Evolutionary conservation across 2,113 vertebrate species (phyloP), one percentile per base, ranked within the genome.

Genomic region (Vidua chalybeata): DNA sequence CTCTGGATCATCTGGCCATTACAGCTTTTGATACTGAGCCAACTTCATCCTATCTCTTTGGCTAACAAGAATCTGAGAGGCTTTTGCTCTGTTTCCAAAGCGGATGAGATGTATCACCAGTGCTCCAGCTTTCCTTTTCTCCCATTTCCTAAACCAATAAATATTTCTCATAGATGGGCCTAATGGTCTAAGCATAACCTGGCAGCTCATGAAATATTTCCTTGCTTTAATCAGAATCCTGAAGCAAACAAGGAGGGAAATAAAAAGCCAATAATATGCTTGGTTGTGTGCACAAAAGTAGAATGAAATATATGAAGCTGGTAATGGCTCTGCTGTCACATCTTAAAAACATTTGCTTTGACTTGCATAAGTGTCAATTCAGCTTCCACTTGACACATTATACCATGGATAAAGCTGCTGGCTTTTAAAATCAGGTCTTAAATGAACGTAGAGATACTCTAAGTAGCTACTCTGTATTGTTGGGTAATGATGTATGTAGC

Each of bases 261-360:
- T 96, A 96, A 95, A 97, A 96, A 95, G 92, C 96, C 80, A 90
- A 94, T 96, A 94, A 96, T 96, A 90, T 81, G 93, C 96, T 96
- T 84, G 92, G 94, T 94, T 92, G 96, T 93, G 90, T 94, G 93
- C 92, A 94, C 88, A 90, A 92, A 95, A 95, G 87, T 92, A 61
- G 83, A 95, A 96, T 96, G 96, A 97, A 96, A 96, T 97, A 96
- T 95, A 96, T 92, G 88, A 92, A 96, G 96, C 96, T 94, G 86
- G 83, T 96, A 96, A 96, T 96, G 93, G 96, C 88, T 96, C 63
- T 96, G 86, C 93, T 92, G 92, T 95, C 94, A 95, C 96, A 96
- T 96, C 90, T 94, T 97, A 96, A 95, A 97, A 97, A 96, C 92
- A 90, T 96, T 96, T 96, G 90, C 94, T 96, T 96, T 97, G 93